Evolutionary conservation across 2,113 vertebrate genomes (phyloP).

Genomic region (Passer domesticus): DNA sequence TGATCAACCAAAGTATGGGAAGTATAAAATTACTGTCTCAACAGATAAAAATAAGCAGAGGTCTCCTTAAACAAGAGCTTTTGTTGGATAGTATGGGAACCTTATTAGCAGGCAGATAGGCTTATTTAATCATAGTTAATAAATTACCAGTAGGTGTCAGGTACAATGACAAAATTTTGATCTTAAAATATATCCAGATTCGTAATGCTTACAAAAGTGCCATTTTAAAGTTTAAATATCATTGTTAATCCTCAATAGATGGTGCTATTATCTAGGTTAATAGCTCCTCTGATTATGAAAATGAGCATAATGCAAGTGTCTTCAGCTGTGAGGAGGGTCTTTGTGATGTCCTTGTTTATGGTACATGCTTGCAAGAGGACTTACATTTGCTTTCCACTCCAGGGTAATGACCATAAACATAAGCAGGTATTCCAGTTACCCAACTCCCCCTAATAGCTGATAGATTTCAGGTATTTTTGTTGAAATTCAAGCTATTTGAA

Average conservation of each 20-base stretch:
- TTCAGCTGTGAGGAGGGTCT: background rate
- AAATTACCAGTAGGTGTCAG: background rate
- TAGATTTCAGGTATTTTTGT: background rate
- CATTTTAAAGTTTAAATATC: conserved; percentile 2
- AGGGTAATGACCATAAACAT: background rate
- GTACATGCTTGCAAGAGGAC: background rate
- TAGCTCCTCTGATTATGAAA: conserved; percentile 43
- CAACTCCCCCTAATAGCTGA: background rate
- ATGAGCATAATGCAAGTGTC: background rate
- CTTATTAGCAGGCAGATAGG: background rate
- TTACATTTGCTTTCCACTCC: background rate
- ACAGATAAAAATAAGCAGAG: background rate
- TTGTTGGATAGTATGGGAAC: background rate
- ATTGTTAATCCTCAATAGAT: conserved; percentile 62
- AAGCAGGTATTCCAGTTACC: background rate
- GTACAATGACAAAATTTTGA: background rate
- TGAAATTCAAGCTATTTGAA: background rate
- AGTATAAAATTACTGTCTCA: background rate
- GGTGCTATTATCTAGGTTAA: conserved; percentile 67
- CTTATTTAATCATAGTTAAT: background rate
- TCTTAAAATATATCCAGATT: background rate
- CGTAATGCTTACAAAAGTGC: background rate
- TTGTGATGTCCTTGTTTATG: background rate
- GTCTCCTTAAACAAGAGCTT: background rate
- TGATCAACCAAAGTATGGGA: background rate